phyloP scores from a whole-genome alignment of 2,888 invertebrate species.

The Phlogophora meticulosa region DNA sequence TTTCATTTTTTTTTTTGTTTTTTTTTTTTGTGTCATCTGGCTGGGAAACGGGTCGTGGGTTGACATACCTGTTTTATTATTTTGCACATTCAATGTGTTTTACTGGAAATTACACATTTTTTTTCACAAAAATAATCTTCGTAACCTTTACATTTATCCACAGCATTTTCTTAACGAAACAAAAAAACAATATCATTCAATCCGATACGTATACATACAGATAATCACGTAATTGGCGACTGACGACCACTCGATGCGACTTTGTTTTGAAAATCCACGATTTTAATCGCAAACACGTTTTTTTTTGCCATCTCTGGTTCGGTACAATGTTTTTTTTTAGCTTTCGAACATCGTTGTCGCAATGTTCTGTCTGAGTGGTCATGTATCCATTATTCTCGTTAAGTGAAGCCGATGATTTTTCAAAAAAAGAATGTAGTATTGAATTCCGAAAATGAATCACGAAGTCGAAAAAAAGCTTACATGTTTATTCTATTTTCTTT shows the following conservation, averaged over 20 bases:
- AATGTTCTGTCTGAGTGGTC: slow-evolving; percentile 66
- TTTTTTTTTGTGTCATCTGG: slow-evolving; percentile 3
- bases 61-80: neutral
- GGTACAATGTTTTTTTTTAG: slow-evolving; percentile 38
- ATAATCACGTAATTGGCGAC: slow-evolving; percentile 40
- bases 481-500: slow-evolving; percentile 9
- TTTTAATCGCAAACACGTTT: slow-evolving; percentile 41
- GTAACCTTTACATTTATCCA: neutral
- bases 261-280: slow-evolving; percentile 47
- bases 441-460: slow-evolving; percentile 27
- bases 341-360: slow-evolving; percentile 42
- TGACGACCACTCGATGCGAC: slow-evolving; percentile 29
- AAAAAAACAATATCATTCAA: slow-evolving; percentile 14
- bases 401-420: slow-evolving; percentile 37
- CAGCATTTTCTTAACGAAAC: slow-evolving; percentile 11
- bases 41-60: neutral
- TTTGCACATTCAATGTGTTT: neutral
- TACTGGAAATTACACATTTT: neutral
- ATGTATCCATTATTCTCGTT: slow-evolving; percentile 55
- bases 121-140: neutral
- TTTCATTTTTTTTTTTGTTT: slow-evolving; percentile 1
- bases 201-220: slow-evolving; percentile 24
- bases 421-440: neutral
- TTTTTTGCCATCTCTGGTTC: slow-evolving; percentile 40
- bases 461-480: neutral